A percentile compares a stretch with the other conserved stretches of the same genome.
Evolutionary conservation across 2,888 invertebrate genomes (phyloP).

Genomic region (Rhamphomyia laevipes): DNA sequence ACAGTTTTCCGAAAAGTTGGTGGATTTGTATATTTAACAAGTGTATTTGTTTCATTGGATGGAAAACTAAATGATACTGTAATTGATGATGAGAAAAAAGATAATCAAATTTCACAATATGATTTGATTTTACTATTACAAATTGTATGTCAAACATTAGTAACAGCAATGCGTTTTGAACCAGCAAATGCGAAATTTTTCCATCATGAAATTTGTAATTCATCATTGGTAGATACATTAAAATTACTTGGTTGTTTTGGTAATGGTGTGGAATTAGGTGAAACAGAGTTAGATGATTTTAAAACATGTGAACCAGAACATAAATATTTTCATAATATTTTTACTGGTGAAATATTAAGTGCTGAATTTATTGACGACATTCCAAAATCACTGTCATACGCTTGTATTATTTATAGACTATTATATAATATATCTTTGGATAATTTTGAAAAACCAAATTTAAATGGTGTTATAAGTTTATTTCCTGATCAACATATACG

Average conservation of each 20-base stretch:
- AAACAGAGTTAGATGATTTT: conserved; percentile 32
- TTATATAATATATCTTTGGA: conserved; percentile 93
- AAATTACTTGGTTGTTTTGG: conserved; percentile 84
- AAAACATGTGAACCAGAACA: conserved; percentile 32
- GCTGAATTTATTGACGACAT: conserved; percentile 45
- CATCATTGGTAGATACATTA: conserved; percentile 86
- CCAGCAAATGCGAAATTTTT: conserved; percentile 99
- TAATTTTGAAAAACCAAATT: conserved; percentile 80
- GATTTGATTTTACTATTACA: conserved; percentile 70
- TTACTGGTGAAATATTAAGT: conserved; percentile 63
- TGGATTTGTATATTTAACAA: conserved; percentile 95
- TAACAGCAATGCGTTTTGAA: conserved; percentile 97
- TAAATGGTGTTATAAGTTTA: conserved; percentile 48
- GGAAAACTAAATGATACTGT: conserved; percentile 55
- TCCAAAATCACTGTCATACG: conserved; percentile 67
- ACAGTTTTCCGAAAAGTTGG: conserved; percentile 96
- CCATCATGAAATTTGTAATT: conserved; percentile 90
- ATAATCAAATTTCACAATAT: conserved; percentile 27
- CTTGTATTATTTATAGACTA: conserved; percentile 73
- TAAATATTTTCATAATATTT: conserved; percentile 55
- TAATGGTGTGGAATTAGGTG: conserved; percentile 39
- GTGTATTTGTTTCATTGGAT: conserved; percentile 85
- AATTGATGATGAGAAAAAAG: conserved; percentile 30
- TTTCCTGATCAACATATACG: conserved; percentile 27
- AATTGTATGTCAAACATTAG: conserved; percentile 87